Base-by-base conservation (phyloP, 2,797 vertebrate species). In the Platyrinchus mystaceus region DNA sequence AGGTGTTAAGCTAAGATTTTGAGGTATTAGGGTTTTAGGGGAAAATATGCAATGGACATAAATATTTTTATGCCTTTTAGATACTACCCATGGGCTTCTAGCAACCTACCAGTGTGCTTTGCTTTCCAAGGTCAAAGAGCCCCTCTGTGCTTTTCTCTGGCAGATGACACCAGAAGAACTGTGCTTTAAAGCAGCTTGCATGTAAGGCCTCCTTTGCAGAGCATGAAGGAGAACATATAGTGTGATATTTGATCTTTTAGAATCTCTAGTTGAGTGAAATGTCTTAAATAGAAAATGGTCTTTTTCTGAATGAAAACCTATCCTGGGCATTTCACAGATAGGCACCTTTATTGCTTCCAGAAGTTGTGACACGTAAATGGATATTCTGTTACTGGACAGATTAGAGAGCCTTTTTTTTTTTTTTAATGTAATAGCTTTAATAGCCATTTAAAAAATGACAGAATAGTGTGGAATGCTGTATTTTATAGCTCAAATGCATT, bases 331-430 rank as follows among this genome's bases (percentile, higher is more conserved):
- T 27, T 44, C 18, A 21, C 26, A 68, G 62, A 94, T 70, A 92
- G 41, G 50, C 44, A 94, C 63, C 67, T 95, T 94, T 96, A 96
- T 95, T 96, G 69, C 86, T 97, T 96, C 96, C 96, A 95, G 93
- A 90, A 44, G 17, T 26, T 92, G 46, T 83, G 67, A 89, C 69
- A 26, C 63, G 80, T 91, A 95, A 96, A 91, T 50, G 43, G 90
- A 95, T 97, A 96, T 68, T 93, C 52, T 95, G 75, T 90, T 95
- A 84, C 59, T 56, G 43, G 50, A 87, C 16, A 39, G 3, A 2
- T 20, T 18, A 52, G 50, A 52, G 27, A 30, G 17, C 49, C 69
- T 67, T 30, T 23, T 30, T 26, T 12, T 62, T 20, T 75, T 59
- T n/a, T 26, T 66, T 34, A 13, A 19, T 64, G 44, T 52, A 21